Percentiles rank a stretch among this genome's conserved stretches.
Evolutionary conservation across 2,113 vertebrate genomes (phyloP).

Genomic region (Psilopogon haemacephalus): DNA sequence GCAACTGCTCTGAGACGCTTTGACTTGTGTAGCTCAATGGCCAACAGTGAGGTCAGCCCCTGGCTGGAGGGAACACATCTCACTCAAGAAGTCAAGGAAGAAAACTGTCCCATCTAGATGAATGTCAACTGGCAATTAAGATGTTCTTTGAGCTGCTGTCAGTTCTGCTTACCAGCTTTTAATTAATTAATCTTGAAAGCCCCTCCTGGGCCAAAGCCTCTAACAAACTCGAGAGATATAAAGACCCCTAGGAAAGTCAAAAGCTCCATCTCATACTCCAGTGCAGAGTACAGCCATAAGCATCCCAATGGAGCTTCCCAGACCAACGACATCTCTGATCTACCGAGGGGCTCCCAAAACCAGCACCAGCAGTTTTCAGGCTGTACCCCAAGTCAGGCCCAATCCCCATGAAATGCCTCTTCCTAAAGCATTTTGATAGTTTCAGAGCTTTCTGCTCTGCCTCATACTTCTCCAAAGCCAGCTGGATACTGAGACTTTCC

Average conservation of each 20-base stretch:
- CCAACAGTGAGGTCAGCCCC: neutral
- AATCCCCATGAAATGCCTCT: neutral
- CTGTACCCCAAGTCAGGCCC: neutral
- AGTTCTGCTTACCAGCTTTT: neutral
- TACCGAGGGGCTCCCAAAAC: neutral
- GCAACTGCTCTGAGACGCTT: neutral
- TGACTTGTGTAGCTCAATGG: neutral
- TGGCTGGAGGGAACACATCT: neutral
- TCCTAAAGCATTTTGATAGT: neutral
- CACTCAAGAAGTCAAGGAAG: neutral
- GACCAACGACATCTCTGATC: neutral
- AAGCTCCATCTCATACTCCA: neutral
- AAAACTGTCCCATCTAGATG: neutral
- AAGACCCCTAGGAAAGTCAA: neutral
- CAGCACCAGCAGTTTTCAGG: neutral
- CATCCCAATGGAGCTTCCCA: neutral
- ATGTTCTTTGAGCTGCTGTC: neutral
- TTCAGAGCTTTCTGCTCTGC: neutral
- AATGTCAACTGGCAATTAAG: neutral
- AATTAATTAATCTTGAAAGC: neutral
- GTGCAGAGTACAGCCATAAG: neutral
- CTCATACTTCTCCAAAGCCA: neutral
- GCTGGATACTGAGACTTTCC: neutral
- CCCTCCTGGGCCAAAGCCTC: neutral
- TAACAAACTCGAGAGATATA: neutral